Conservation (phyloP, 2,113 vertebrate species). For the Phasianus colchicus region DNA sequence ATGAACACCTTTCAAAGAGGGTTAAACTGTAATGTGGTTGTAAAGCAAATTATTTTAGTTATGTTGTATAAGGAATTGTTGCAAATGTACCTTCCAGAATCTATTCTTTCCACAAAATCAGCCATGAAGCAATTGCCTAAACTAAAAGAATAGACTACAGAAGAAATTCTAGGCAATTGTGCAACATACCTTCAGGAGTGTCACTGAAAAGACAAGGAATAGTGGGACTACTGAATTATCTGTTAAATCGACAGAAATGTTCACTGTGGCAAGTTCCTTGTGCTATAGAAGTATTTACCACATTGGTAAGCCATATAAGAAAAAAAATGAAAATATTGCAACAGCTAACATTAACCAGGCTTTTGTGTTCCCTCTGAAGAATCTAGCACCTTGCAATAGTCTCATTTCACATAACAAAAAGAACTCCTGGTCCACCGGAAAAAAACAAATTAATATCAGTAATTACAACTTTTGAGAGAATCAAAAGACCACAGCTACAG, state of each 20-base stretch:
- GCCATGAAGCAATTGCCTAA: background rate
- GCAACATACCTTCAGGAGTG: background rate
- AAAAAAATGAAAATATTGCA: background rate
- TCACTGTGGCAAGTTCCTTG: background rate
- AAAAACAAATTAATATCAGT: background rate
- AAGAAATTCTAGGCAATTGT: background rate
- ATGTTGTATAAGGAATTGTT: background rate
- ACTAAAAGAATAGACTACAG: background rate
- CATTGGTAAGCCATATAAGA: background rate
- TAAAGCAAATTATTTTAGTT: background rate
- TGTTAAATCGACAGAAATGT: background rate
- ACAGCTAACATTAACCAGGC: background rate
- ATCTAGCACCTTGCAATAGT: background rate
- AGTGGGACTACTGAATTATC: background rate
- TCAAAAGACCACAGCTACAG: background rate
- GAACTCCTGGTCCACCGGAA: background rate
- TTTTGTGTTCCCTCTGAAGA: background rate
- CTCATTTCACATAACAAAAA: background rate
- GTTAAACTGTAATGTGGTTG: background rate
- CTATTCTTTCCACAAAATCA: background rate
- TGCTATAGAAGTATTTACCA: background rate
- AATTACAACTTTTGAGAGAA: background rate
- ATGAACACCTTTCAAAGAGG: background rate
- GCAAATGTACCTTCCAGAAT: background rate
- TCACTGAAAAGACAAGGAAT: background rate